Base-by-base conservation (phyloP, 2,113 vertebrate genomes). In the Lipophrys pholis region DNA sequence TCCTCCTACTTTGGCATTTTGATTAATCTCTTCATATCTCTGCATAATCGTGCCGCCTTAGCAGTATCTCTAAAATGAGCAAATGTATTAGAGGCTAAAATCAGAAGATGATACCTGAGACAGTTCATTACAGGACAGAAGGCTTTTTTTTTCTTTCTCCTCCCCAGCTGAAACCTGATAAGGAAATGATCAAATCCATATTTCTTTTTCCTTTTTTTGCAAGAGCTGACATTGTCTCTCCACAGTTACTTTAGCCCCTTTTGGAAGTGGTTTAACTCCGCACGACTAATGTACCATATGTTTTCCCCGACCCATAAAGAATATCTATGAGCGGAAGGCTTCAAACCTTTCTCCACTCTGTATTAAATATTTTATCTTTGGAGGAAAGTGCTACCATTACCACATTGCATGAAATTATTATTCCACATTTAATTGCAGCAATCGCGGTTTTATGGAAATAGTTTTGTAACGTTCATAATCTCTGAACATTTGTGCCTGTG, bases 331-430 rank as follows among this genome's bases (percentile, higher is more conserved):
- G 16, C 60, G 38, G 54, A 63, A 76, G 45, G 41, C 59, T 62
- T 61, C 42, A 79, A 76, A 74, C 81, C 66, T 69, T 60, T 57
- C 62, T 52, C 73, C 53, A 50, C 73, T 70, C 64, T 51, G 49
- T 41, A 55, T 79, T 76, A 35, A 70, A 70, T 64, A 76, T 73
- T 80, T 85, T 51, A 81, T 54, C 11, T 73, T 69, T 82, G 72
- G 48, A 53, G 53, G 48, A 35, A 73, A 83, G 81, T 66, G 72
- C 54, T 56, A 59, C 67, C 7, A 69, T 84, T 76, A 71, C 15
- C 14, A 30, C 17, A 72, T 40, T 3, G 59, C 52, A 48, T 36
- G 51, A 58, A 17, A 10, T 48, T 15, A 66, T 50, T 48, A 49
- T 46, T 70, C 21, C 21, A 16, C 65, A 65, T 67, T 11, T 67